phyloP scores from a whole-genome alignment of 2,888 invertebrate genomes.

The Drosophila tripunctata region DNA sequence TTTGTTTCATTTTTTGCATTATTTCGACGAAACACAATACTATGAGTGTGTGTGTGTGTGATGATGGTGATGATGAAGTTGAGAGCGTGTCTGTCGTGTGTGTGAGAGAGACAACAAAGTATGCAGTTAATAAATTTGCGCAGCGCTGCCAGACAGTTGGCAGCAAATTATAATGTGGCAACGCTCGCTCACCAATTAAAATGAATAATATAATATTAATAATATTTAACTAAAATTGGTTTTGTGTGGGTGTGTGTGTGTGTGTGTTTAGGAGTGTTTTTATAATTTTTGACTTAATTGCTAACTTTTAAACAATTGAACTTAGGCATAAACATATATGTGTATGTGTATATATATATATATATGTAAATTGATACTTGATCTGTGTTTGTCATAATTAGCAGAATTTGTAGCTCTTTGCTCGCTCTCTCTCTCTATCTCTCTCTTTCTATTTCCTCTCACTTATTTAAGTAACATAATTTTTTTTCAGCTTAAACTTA shows the following conservation, averaged over 20 bases:
- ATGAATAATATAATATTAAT: constrained; percentile 35
- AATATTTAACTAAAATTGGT: constrained; percentile 45
- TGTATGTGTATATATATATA: constrained; percentile 3
- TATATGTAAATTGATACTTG: constrained; percentile 20
- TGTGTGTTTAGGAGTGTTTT: constrained; percentile 30
- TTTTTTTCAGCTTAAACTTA: constrained; percentile 31
- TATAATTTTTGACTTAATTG: constrained; percentile 34
- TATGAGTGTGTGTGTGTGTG: constrained; percentile 2
- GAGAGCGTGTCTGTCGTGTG: too few species aligned
- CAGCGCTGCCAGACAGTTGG: constrained; percentile 7
- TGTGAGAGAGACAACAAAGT: constrained; percentile 13
- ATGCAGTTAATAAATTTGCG: constrained; percentile 14
- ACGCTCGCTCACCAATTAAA: constrained; percentile 12
- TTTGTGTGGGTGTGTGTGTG: constrained; percentile 15
- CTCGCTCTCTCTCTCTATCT: constrained; percentile 4
- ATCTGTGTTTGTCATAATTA: constrained; percentile 29
- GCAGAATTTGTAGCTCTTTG: constrained; percentile 11
- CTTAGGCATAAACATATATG: constrained; percentile 40
- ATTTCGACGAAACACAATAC: constrained; percentile 30
- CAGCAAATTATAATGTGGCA: constrained; percentile 5
- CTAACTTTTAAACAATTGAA: constrained; percentile 41
- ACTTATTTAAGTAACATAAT: constrained; percentile 49
- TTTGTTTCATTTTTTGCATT: constrained; percentile 21
- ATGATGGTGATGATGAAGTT: too few species aligned
- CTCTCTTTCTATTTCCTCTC: constrained; percentile 3